Evolutionary conservation across 1,140 invertebrate genomes (phyloP).

Genomic region (Panagrolaimus sp.): DNA sequence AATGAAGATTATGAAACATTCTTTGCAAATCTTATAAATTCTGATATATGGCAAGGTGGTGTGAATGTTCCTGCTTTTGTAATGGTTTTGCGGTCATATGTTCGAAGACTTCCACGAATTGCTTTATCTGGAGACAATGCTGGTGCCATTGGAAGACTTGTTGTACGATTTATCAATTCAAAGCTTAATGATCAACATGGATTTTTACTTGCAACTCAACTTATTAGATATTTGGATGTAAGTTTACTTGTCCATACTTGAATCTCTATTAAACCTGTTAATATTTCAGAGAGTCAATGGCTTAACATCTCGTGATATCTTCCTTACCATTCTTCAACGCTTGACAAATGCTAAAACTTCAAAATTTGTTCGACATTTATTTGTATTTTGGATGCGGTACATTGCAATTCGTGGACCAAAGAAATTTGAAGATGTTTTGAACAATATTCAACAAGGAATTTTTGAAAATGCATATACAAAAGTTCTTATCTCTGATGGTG

Average conservation of each 20-base stretch:
- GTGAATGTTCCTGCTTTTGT: conserved; percentile 1
- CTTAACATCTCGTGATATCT: background rate
- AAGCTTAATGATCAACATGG: conserved; percentile 4
- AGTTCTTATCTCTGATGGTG: background rate
- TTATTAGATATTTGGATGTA: background rate
- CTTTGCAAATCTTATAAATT: background rate
- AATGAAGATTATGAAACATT: background rate
- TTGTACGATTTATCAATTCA: background rate
- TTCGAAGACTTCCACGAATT: background rate
- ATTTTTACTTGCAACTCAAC: background rate
- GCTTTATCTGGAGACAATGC: background rate
- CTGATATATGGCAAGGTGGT: background rate
- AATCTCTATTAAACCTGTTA: background rate
- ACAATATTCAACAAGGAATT: background rate
- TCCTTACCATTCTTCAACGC: background rate
- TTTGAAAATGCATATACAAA: background rate
- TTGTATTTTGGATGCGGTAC: conserved; percentile 6
- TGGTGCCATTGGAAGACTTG: background rate
- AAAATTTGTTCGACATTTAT: background rate
- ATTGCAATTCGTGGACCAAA: background rate
- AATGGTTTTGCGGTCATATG: background rate
- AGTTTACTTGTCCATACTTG: background rate
- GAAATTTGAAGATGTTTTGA: background rate
- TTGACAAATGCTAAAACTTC: background rate
- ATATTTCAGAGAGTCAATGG: background rate